Base-by-base conservation (phyloP, 2,888 invertebrate genomes). In the Patella pellucida region DNA sequence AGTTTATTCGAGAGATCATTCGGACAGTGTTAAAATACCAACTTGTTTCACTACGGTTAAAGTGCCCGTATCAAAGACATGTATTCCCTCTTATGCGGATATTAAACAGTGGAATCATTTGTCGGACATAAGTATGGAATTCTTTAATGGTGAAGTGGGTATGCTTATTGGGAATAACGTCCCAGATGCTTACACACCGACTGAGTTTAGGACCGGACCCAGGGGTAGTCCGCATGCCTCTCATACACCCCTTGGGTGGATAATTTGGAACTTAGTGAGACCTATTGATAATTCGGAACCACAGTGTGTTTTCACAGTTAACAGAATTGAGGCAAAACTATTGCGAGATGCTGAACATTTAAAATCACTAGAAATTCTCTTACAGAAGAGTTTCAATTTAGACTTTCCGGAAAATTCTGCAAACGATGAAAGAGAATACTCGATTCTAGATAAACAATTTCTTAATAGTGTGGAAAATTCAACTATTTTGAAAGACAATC, bases 141-240 rank as follows among this genome's bases (percentile, higher is more conserved):
- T 62, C 23, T n/a, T 41, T 27, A 67, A 75, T 67, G 23, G 19
- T 23, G 72, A 73, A n/a, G 56, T 75, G 9, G 72, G 75, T 19
- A 16, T 75, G 51, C 23, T 75, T 23, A 75, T 75, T 15, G 75
- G 75, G 27, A 68, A 51, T 31, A 67, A 56, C 4, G 19, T 75
- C 16, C 51, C 75, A 15, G 75, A 75, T 1, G 75, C 75, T 7
- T 75, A 72, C 52, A 62, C 75, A 3, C 75, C 75, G 7, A 27
- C 51, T 23, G 41, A 75, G 11, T 14, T 50, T 12, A 72, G n/a
- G 41, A 62, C 72, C 7, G 75, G 75, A 51, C 75, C 75, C 11
- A 3, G 27, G 16, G 75, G 72, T 27, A 41, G 31, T 31, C 75
- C 75, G 0, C 72, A 75, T 75, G 75, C 75, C n/a, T 23, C 52